Conservation (phyloP, 92 coral and sea anemone genomes). For the Porites rus region DNA sequence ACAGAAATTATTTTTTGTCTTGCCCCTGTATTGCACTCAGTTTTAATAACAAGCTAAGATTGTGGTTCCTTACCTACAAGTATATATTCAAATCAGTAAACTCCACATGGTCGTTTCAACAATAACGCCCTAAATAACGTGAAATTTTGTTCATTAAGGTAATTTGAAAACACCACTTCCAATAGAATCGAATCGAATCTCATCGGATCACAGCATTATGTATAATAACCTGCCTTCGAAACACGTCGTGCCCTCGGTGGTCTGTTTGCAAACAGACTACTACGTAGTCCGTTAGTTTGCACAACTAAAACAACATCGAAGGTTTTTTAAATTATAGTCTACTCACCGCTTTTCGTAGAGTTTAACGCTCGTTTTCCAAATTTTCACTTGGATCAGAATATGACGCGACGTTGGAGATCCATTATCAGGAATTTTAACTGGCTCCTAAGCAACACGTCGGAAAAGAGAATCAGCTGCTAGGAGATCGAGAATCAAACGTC, state of each 20-base stretch:
- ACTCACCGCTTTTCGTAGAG: constrained; percentile 13
- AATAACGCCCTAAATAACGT: not conserved
- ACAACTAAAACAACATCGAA: constrained; percentile 10
- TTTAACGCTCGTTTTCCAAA: not conserved
- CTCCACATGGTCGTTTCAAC: not conserved
- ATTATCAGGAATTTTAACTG: no score
- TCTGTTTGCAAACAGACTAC: not conserved
- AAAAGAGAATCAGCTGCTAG: constrained; percentile 2
- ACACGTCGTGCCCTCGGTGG: not conserved
- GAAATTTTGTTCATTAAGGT: not conserved
- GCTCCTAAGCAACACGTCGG: not conserved
- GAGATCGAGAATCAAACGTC: not conserved
- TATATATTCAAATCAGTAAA: not conserved
- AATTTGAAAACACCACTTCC: not conserved
- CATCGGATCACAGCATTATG: no score
- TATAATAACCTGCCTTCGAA: no score
- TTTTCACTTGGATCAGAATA: constrained; percentile 11
- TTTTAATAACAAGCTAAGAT: no score
- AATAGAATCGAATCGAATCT: no score
- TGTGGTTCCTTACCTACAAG: not conserved
- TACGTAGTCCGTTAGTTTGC: not conserved
- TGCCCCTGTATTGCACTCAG: not conserved
- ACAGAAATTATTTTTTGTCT: not conserved
- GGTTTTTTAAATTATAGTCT: not conserved
- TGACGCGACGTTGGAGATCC: not conserved